Evolutionary conservation across 2,113 vertebrate genomes (phyloP).

Genomic region (Theristicus caerulescens): DNA sequence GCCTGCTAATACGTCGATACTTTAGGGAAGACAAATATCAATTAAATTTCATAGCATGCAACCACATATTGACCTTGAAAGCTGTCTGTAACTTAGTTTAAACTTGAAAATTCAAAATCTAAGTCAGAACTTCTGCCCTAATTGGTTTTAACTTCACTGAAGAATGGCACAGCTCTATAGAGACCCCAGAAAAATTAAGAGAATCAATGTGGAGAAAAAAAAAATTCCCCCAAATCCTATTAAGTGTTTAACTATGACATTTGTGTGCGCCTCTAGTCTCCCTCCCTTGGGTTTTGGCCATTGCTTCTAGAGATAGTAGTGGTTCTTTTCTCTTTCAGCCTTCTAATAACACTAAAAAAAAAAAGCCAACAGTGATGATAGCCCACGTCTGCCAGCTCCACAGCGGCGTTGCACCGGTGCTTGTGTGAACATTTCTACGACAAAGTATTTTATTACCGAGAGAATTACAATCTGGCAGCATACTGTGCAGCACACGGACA

Average conservation of each 20-base stretch:
- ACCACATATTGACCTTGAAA: slow-evolving; percentile 61
- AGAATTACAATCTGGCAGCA: neutral
- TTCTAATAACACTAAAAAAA: neutral
- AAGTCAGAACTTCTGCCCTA: slow-evolving; percentile 39
- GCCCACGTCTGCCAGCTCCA: neutral
- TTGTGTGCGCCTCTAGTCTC: neutral
- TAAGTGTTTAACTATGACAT: slow-evolving; percentile 24
- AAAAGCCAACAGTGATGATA: accelerated
- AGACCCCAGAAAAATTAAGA: slow-evolving; percentile 5
- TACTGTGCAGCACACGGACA: neutral
- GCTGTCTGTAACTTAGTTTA: slow-evolving; percentile 39
- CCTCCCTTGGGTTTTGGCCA: neutral
- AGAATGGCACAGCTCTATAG: neutral
- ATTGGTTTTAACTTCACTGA: slow-evolving; percentile 31
- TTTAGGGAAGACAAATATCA: slow-evolving; percentile 69
- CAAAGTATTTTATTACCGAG: neutral
- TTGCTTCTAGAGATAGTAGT: neutral
- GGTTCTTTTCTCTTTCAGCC: neutral
- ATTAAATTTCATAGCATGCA: slow-evolving; percentile 67
- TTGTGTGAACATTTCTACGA: neutral
- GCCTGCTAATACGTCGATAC: slow-evolving; percentile 31
- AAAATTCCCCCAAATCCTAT: neutral
- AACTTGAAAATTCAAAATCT: slow-evolving; percentile 26
- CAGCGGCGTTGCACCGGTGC: accelerated
- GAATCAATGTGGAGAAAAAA: neutral